Base-by-base conservation (phyloP, 2,113 vertebrate genomes). In the Dendropsophus ebraccatus region DNA sequence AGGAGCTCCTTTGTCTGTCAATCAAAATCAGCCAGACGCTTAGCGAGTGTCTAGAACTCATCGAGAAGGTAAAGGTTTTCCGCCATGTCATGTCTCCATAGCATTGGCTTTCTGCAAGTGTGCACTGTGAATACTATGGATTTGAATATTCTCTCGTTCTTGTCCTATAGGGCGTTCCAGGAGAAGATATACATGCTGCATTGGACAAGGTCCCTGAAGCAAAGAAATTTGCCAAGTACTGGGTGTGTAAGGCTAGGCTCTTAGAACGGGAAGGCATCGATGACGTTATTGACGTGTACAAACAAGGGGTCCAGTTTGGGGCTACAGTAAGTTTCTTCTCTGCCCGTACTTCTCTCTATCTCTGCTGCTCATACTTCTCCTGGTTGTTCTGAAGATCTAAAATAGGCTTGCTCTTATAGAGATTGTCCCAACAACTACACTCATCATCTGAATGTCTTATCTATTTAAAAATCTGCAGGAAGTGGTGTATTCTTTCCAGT, bases 141-240 rank as follows among this genome's bases (percentile, higher is more conserved):
- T 47, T 28, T 52, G 2, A 77, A 2, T 17, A 49, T 87, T 77
- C 81, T 13, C 4, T n/a, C n/a, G n/a, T n/a, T n/a, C n/a, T 75
- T 19, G 56, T 45, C 23, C 62, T 11, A 23, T 62, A 99, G 98
- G 96, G 96, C 11, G 91, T 90, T 56, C 70, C 62, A 21, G 56
- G 90, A 0, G 90, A 94, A 45, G 92, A 94, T 74, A 86, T 98
- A 83, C 88, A 79, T 6, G 86, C 89, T 0, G 87, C 95, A 28
- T 87, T 99, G 41, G 94, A 94, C 23, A 91, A 88, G 0, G 90
- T 98, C 82, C 97, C 97, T 0, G 90, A 95, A 45, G 94, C 93
- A 14, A 92, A 95, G 88, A 97, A 96, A 87, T 98, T 97, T 90
- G 92, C 95, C 81, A 96, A 94, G 86, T 99, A 96, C 89, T 99